Evolutionary conservation across 2,797 vertebrate genomes (phyloP).

Genomic region (Eupleurogrammus muticus): DNA sequence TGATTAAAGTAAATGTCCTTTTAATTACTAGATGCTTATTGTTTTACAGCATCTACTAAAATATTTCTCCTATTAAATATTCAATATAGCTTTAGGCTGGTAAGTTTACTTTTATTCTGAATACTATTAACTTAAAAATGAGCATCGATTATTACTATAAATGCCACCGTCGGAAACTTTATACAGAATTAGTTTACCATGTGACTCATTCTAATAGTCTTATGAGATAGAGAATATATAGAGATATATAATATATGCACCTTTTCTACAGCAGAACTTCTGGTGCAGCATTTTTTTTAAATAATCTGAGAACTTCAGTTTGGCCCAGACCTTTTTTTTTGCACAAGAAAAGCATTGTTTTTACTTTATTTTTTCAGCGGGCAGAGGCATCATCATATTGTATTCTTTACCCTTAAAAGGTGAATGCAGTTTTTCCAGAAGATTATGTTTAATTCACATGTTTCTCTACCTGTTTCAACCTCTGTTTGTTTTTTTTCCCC

Average conservation of each 20-base stretch:
- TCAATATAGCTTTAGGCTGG: background rate
- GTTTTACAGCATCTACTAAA: background rate
- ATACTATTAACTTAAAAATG: background rate
- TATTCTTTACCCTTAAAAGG: conserved; percentile 6
- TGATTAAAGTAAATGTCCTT: background rate
- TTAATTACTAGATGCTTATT: background rate
- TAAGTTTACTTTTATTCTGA: conserved; percentile 9
- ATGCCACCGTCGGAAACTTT: too few relatives aligned
- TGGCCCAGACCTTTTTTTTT: too few relatives aligned
- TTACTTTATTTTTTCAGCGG: background rate
- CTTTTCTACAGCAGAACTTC: conserved; percentile 10
- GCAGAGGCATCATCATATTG: conserved; percentile 12
- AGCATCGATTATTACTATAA: background rate
- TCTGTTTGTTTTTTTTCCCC: background rate
- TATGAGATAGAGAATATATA: conserved; percentile 6
- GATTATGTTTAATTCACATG: conserved; percentile 24
- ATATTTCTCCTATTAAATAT: background rate
- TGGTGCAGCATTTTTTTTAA: background rate
- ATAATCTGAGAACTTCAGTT: too few relatives aligned
- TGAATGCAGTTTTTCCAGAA: conserved; percentile 14
- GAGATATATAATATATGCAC: conserved; percentile 8
- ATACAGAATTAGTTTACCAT: background rate
- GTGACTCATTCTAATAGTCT: background rate
- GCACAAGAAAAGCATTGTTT: background rate
- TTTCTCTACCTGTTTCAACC: background rate